Conservation (phyloP, 2,888 invertebrate species). For the Zaprionus lineosus region DNA sequence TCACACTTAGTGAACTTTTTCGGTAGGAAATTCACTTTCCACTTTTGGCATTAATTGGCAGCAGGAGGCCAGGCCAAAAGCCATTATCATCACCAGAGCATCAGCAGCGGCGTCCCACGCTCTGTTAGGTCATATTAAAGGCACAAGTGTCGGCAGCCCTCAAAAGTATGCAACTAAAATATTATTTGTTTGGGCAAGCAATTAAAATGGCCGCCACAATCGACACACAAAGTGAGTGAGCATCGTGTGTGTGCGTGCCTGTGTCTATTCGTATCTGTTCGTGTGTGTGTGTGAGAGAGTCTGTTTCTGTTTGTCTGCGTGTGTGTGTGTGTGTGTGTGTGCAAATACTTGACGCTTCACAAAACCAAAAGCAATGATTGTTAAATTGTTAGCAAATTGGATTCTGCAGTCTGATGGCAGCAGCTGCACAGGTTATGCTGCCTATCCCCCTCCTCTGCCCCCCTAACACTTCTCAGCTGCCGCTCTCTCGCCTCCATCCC, state of each 20-base stretch:
- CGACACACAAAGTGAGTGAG: too few species aligned
- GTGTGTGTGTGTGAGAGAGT: not conserved
- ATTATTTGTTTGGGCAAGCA: constrained; percentile 76
- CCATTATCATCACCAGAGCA: constrained; percentile 29
- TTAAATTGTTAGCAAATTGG: constrained; percentile 76
- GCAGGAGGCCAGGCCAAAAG: constrained; percentile 19
- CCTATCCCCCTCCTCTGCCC: not conserved
- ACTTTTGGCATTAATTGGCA: constrained; percentile 62
- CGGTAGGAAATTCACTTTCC: constrained; percentile 38
- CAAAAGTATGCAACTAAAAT: constrained; percentile 62
- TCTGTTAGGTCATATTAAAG: constrained; percentile 25
- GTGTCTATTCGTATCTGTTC: too few species aligned
- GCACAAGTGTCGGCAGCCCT: constrained; percentile 33
- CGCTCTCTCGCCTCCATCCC: constrained; percentile 2
- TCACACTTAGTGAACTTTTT: constrained; percentile 29
- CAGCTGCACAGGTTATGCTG: constrained; percentile 39
- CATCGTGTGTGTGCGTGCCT: too few species aligned
- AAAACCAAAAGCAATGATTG: constrained; percentile 69
- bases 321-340: constrained; percentile 10
- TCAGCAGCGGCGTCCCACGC: not conserved
- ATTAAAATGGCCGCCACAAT: constrained; percentile 67
- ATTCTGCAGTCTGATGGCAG: constrained; percentile 50
- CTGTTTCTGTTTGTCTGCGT: constrained; percentile 1
- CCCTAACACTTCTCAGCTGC: constrained; percentile 26
- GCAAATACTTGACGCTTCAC: constrained; percentile 46